A percentile compares a stretch with the other conserved stretches of the same genome.
phyloP scores from a whole-genome alignment of 1,140 invertebrate genomes.

The Laodelphax striatellus region DNA sequence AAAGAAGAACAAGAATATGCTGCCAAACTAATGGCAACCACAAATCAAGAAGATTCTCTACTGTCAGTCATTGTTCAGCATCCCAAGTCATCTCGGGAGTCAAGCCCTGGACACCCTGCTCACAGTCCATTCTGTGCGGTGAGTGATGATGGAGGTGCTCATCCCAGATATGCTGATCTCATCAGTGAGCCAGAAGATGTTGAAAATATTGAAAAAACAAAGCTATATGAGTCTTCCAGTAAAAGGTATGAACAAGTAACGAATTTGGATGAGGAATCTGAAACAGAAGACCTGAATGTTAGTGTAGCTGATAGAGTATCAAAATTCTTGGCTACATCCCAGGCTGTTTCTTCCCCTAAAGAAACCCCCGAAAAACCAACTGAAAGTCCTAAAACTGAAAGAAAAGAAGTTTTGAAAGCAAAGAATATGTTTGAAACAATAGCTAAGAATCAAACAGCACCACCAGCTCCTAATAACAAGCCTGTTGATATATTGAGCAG shows the following conservation, averaged over 20 bases:
- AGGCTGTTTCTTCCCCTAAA: conserved; percentile 19
- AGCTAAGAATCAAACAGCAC: conserved; percentile 28
- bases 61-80: conserved; percentile 49
- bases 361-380: conserved; percentile 7
- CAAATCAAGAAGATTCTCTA: conserved; percentile 25
- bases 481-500: conserved; percentile 36
- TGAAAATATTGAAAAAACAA: conserved; percentile 18
- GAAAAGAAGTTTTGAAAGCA: conserved; percentile 49
- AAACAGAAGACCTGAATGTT: conserved; percentile 28
- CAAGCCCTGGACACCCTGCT: conserved; percentile 36
- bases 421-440: conserved; percentile 53
- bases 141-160: conserved; percentile 37
- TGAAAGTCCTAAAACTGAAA: conserved; percentile 43
- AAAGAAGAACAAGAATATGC: conserved; percentile 19
- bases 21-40: conserved; percentile 16
- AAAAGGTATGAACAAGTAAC: conserved; percentile 32
- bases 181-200: conserved; percentile 58
- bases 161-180: conserved; percentile 53
- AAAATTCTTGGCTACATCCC: conserved; percentile 37
- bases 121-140: conserved; percentile 27
- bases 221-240: background rate
- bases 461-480: conserved; percentile 24
- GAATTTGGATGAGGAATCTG: conserved; percentile 26
- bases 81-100: conserved; percentile 57
- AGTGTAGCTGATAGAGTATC: conserved; percentile 42